Base-by-base conservation (phyloP, 92 coral and sea anemone species). In the Epizoanthus scotinus region DNA sequence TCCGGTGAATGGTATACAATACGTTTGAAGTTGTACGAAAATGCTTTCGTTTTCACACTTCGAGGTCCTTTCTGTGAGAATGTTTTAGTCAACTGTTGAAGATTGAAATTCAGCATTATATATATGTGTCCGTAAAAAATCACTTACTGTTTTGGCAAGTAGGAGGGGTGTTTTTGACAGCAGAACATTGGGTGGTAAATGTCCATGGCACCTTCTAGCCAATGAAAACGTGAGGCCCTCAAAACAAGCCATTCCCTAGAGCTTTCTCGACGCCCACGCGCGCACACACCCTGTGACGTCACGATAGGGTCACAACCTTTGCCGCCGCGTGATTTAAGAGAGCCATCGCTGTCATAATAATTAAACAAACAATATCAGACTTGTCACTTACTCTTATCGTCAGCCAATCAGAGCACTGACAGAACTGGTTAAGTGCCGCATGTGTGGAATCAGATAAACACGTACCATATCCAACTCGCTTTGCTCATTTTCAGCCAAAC, bases 281-380 rank as follows among this genome's bases (percentile, higher is more conserved):
- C 42, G 61, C n/a, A 82, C 99, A 93, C 99, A 89, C 99, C 99
- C 92, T 62, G 88, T 91, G 95, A 96, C 98, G 99, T 91, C 89
- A 91, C 90, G 67, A 78, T 81, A 74, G 91, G 91, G 90, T 89
- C 79, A 70, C 58, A 82, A 91, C 97, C 98, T 71, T 68, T 52
- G 67, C 78, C 82, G 55, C 67, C 82, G 70, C 79, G 75, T 84
- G 84, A 81, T 78, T 75, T 84, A 78, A 59, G 85, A 82, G 90
- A 85, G 83, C 62, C 65, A 31, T 44, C 70, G 61, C 71, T 71
- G 82, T 87, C 84, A 89, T 82, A 62, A 84, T 72, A 72, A 34
- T 61, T 81, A 83, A 84, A 71, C 26, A 82, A 85, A 89, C 94
- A 92, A 91, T 89, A 89, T 89, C 85, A 24, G 47, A 71, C 60